Evolutionary conservation across 2,113 vertebrate genomes (phyloP).

Genomic region (Platysternon megacephalum): DNA sequence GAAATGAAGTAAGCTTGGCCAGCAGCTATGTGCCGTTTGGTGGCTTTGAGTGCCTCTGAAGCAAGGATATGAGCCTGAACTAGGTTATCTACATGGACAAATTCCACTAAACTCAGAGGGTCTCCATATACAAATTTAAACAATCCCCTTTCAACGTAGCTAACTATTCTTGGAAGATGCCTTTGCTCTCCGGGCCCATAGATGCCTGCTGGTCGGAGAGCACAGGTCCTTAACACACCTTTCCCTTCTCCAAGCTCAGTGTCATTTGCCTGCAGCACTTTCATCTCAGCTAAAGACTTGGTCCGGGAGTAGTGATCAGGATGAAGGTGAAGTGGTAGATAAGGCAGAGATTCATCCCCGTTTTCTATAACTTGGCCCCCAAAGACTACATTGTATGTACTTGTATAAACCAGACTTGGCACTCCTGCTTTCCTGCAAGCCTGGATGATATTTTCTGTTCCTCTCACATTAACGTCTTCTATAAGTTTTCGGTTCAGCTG

Average conservation of each 20-base stretch:
- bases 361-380: conserved; percentile 92
- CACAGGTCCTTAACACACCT: conserved; percentile 85
- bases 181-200: conserved; percentile 94
- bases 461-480: conserved; percentile 88
- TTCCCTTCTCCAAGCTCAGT: conserved; percentile 52
- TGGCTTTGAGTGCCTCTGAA: conserved; percentile 80
- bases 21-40: conserved; percentile 80
- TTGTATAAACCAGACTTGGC: conserved; percentile 90
- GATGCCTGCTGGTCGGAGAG: conserved; percentile 92
- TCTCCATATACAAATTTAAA: conserved; percentile 92
- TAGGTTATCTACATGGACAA: conserved; percentile 94
- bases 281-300: conserved; percentile 92
- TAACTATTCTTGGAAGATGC: conserved; percentile 93
- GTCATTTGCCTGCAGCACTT: conserved; percentile 87
- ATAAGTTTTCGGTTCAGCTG: conserved; percentile 88
- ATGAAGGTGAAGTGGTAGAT: conserved; percentile 92
- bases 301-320: conserved; percentile 95
- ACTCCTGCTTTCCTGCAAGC: conserved; percentile 82
- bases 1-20: conserved; percentile 97
- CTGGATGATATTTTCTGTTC: conserved; percentile 88
- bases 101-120: conserved; percentile 89
- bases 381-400: conserved; percentile 94
- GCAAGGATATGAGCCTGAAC: conserved; percentile 89
- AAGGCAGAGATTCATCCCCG: conserved; percentile 92
- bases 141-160: conserved; percentile 89